Percentiles rank a stretch among this genome's conserved stretches.
phyloP scores from a whole-genome alignment of 2,888 invertebrate genomes.

The Lamellibrachia columna region DNA sequence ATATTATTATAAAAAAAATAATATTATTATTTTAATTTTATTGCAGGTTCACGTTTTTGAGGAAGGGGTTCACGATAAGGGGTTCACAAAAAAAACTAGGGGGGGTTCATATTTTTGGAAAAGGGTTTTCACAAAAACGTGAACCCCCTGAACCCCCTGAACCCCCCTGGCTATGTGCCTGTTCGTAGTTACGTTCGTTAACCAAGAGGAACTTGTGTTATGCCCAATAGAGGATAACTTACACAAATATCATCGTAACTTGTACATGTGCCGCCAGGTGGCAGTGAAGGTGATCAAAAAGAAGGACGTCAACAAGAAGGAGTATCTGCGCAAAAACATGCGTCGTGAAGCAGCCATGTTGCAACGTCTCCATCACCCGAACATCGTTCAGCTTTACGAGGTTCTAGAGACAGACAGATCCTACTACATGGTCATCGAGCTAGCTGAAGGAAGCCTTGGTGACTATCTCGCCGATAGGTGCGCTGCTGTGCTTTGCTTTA shows the following conservation, averaged over 20 bases:
- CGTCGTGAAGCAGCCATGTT: conserved; percentile 57
- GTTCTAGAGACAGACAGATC: conserved; percentile 61
- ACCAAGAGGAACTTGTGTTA: too few relatives aligned
- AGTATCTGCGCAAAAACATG: conserved; percentile 53
- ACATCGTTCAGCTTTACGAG: conserved; percentile 56
- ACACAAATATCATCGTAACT: neutral
- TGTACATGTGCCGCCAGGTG: conserved; percentile 45
- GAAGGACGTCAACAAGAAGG: conserved; percentile 49
- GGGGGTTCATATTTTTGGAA: too few relatives aligned
- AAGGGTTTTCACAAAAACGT: too few relatives aligned
- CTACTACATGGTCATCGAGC: conserved; percentile 59
- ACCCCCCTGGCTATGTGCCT: too few relatives aligned
- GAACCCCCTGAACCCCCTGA: too few relatives aligned
- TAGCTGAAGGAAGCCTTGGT: conserved; percentile 54
- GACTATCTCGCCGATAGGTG: conserved; percentile 48
- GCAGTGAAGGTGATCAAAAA: conserved; percentile 61
- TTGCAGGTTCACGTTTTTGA: too few relatives aligned
- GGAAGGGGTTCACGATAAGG: too few relatives aligned
- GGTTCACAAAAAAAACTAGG: too few relatives aligned
- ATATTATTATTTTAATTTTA: too few relatives aligned
- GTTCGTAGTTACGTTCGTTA: too few relatives aligned
- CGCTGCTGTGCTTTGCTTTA: neutral
- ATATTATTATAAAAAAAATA: too few relatives aligned
- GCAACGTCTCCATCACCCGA: conserved; percentile 56
- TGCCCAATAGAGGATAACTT: too few relatives aligned